Percentiles rank a stretch among this genome's conserved stretches.
phyloP scores from a whole-genome alignment of 1,140 invertebrate genomes.

The Drosophila pruinosa region DNA sequence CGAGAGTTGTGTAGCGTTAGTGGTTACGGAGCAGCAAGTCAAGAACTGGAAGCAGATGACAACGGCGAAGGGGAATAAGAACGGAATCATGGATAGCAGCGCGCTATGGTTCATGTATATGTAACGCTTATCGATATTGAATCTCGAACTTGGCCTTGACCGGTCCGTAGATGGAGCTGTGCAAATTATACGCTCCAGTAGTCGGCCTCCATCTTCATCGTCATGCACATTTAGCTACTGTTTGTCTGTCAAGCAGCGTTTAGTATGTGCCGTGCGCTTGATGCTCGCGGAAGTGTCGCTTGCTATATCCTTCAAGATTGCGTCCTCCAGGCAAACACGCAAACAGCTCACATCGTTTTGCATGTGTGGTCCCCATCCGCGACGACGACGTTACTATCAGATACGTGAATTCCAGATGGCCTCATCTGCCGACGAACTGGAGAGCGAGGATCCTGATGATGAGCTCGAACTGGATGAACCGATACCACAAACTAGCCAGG shows the following conservation, averaged over 20 bases:
- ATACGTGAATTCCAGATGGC: slow-evolving; percentile 78
- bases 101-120: slow-evolving; percentile 65
- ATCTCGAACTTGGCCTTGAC: slow-evolving; percentile 54
- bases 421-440: slow-evolving; percentile 70
- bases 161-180: slow-evolving; percentile 38
- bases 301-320: slow-evolving; percentile 70
- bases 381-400: slow-evolving; percentile 70
- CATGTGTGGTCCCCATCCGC: slow-evolving; percentile 72
- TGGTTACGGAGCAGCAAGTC: slow-evolving; percentile 41
- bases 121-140: slow-evolving; percentile 18
- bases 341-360: slow-evolving; percentile 77
- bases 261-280: slow-evolving; percentile 41
- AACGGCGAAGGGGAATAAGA: background rate
- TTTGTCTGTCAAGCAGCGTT: slow-evolving; percentile 16
- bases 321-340: slow-evolving; percentile 60
- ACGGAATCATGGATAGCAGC: slow-evolving; percentile 49
- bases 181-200: slow-evolving; percentile 59
- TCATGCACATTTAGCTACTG: slow-evolving; percentile 26
- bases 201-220: background rate
- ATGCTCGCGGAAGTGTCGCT: slow-evolving; percentile 31
- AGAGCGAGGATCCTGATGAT: slow-evolving; percentile 74
- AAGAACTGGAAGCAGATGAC: slow-evolving; percentile 30
- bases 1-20: slow-evolving; percentile 12
- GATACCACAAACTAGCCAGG: slow-evolving; percentile 17
- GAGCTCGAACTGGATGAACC: slow-evolving; percentile 65